These are phyloP conservation scores for Chouioia cunea DNA, from an alignment of 2,888 invertebrate species.

Conservation along the genomic window DNA sequence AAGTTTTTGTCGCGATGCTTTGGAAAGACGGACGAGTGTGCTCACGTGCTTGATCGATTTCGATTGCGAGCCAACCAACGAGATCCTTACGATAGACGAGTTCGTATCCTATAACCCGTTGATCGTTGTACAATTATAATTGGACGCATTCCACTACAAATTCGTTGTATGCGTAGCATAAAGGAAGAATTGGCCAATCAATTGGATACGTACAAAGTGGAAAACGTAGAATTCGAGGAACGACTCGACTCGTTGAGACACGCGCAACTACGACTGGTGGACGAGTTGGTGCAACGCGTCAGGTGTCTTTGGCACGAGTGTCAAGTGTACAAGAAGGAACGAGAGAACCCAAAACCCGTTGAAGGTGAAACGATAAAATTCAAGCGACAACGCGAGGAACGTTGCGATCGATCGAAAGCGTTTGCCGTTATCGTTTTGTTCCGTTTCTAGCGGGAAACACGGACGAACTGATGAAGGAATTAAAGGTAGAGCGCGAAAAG, in stretches of 20 bases:
- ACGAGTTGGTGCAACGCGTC: not conserved
- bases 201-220: conserved; percentile 1
- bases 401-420: too few relatives aligned
- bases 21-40: conserved; percentile 51
- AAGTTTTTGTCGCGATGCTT: conserved; percentile 47
- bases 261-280: not conserved
- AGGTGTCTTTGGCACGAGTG: conserved; percentile 32
- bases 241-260: not conserved
- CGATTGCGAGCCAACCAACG: conserved; percentile 24
- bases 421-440: too few relatives aligned
- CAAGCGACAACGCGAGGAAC: not conserved
- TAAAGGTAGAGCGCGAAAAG: conserved; percentile 52
- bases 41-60: conserved; percentile 47
- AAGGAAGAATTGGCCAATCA: conserved; percentile 3
- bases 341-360: not conserved
- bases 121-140: too few relatives aligned
- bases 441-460: too few relatives aligned
- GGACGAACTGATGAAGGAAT: conserved; percentile 43
- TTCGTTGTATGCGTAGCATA: conserved; percentile 7
- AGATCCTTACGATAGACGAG: conserved; percentile 11
- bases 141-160: too few relatives aligned
- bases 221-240: not conserved
- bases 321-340: conserved; percentile 5
- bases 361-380: conserved; percentile 1
- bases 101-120: too few relatives aligned